Evolutionary conservation across 2,888 invertebrate genomes (phyloP), one percentile per base, ranked within the genome.

Genomic region (Volucella zonaria): DNA sequence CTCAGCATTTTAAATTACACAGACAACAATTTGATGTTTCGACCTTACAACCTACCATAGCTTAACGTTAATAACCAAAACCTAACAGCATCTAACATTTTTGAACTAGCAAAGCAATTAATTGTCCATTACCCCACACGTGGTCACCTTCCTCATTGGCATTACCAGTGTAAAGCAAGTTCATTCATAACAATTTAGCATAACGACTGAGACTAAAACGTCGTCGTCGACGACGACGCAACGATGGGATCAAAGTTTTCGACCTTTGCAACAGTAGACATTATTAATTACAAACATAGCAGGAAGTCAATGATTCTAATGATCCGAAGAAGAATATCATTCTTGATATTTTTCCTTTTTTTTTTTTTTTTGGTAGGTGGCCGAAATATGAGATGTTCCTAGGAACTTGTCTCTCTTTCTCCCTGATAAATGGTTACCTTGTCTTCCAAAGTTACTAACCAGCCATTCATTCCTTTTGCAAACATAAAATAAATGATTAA

Each of bases 231-330:
- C 4, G 31, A 6, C 31, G 31, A 31, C 31, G 51, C 40, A 11
- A 23, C 49, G 78, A 68, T 68, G 45, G 64, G 59, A 79, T 83
- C 79, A 64, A 79, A 58, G 64, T 70, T 68, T 42, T 45, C 49
- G 64, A 68, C 79, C 74, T 75, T 68, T 74, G 74, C 79, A 66
- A 40, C 51, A 31, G n/a, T 68, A 52, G 23, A n/a, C 23, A 64
- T 80, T 71, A 83, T 76, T 76, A 85, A 85, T 85, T 75, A 80
- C 66, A 70, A 76, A 56, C 76, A 42, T 73, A 80, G 71, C 80
- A 71, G 79, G 75, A 75, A 71, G 71, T 75, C 79, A 54, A 58
- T 56, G 31, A 59, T 58, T 59, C 56, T 79, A 71, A 78, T 78
- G 78, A 78, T 78, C 71, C 78, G 9, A 54, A 11, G 70, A 71